phyloP scores from a whole-genome alignment of 2,888 invertebrate genomes.

The Drosophila eohydei region DNA sequence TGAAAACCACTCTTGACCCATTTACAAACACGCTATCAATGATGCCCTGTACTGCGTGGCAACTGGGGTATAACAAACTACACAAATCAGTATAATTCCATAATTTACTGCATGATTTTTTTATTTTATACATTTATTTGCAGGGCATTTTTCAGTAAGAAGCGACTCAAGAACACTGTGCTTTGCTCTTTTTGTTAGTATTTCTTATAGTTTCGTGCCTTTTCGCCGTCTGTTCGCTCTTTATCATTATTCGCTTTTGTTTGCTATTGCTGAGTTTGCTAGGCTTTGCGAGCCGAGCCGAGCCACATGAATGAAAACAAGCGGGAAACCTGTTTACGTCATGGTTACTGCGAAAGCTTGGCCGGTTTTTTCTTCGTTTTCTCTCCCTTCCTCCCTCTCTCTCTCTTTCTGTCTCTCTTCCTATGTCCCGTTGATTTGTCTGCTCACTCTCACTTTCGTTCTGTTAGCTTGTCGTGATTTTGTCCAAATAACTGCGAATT shows the following conservation, averaged over 20 bases:
- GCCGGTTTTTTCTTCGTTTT: conserved; percentile 42
- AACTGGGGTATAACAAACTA: not conserved
- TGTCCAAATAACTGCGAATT: conserved; percentile 47
- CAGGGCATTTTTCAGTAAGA: conserved; percentile 10
- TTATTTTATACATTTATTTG: not conserved
- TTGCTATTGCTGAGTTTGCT: conserved; percentile 31
- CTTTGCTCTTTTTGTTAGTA: not conserved
- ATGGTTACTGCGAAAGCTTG: conserved; percentile 58
- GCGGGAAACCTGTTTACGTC: conserved; percentile 75
- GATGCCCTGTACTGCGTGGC: conserved; percentile 13
- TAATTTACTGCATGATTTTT: not conserved
- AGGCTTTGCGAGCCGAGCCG: conserved; percentile 38
- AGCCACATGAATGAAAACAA: conserved; percentile 50
- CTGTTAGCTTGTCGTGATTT: conserved; percentile 29
- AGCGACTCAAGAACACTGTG: not conserved
- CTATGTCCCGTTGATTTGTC: conserved; percentile 15
- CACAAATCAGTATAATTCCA: not conserved
- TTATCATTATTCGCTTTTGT: conserved; percentile 62
- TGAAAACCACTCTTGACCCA: conserved; percentile 68
- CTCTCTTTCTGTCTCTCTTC: conserved; percentile 7
- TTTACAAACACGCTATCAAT: conserved; percentile 39
- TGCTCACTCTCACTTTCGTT: conserved; percentile 65
- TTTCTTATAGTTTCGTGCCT: conserved; percentile 26
- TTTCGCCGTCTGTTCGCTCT: conserved; percentile 27
- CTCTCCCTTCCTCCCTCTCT: conserved; percentile 9